Conservation (phyloP, 2,888 invertebrate species). For the Synanthedon tipuliformis region DNA sequence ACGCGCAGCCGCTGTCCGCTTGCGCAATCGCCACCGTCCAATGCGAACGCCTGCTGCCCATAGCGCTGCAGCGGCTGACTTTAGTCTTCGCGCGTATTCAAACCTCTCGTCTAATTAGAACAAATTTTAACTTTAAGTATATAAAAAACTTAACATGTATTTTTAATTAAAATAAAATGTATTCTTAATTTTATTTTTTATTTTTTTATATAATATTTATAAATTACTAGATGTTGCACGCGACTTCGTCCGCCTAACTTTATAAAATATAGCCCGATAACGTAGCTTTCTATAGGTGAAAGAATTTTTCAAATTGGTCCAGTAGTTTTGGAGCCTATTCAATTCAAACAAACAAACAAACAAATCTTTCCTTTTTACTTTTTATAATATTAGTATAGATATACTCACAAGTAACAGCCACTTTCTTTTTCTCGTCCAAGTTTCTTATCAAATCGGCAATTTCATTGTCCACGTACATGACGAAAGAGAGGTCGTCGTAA, state of each 20-base stretch:
- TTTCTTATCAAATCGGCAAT: constrained; percentile 87
- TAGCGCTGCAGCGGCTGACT: constrained; percentile 85
- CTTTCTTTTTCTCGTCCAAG: constrained; percentile 87
- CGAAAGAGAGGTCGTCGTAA: constrained; percentile 93
- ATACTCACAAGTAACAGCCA: constrained; percentile 83
- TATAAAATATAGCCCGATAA: too few species aligned
- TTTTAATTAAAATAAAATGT: too few species aligned
- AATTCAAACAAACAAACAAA: too few species aligned
- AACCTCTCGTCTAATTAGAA: constrained; percentile 82
- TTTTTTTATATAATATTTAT: too few species aligned
- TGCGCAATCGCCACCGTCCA: constrained; percentile 91
- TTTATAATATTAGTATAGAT: not conserved
- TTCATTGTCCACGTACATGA: constrained; percentile 96
- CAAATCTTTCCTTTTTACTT: too few species aligned
- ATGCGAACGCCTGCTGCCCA: constrained; percentile 89
- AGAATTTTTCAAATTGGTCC: too few species aligned
- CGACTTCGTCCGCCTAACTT: too few species aligned
- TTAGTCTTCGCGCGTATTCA: constrained; percentile 92
- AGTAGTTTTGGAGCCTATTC: too few species aligned
- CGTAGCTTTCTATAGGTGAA: too few species aligned
- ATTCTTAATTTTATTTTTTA: not conserved
- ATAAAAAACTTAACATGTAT: too few species aligned
- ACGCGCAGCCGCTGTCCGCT: constrained; percentile 89
- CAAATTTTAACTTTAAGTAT: too few species aligned
- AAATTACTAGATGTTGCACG: too few species aligned